Percentiles rank a stretch among this genome's conserved stretches.
Evolutionary conservation across 2,797 vertebrate species (phyloP).

Genomic region (Distichodus sexfasciatus): DNA sequence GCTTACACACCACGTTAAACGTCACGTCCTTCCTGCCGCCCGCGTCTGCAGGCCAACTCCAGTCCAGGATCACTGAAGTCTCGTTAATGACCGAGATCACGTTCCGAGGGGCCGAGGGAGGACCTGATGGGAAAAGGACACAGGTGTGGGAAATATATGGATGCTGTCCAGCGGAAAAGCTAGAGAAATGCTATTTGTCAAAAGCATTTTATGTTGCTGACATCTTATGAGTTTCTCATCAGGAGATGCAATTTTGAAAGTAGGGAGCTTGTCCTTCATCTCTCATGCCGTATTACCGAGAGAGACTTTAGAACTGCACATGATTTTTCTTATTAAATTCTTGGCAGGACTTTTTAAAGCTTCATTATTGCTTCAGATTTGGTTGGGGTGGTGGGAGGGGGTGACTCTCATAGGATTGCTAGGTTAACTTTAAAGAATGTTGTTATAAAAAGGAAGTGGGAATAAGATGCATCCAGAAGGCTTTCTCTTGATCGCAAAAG

Average conservation of each 20-base stretch:
- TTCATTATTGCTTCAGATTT: conserved; percentile 17
- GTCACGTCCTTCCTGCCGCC: conserved; percentile 90
- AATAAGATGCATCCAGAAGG: conserved; percentile 10
- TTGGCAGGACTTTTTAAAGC: conserved; percentile 13
- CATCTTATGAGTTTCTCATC: too few relatives aligned
- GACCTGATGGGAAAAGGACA: conserved; percentile 73
- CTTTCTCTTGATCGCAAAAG: conserved; percentile 43
- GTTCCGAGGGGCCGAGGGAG: conserved; percentile 90
- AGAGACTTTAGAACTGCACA: conserved; percentile 13
- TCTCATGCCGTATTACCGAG: conserved; percentile 11
- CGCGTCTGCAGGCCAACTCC: conserved; percentile 93
- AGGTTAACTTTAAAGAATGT: conserved; percentile 35
- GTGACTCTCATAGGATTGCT: conserved; percentile 4
- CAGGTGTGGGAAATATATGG: background rate
- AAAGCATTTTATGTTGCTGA: too few relatives aligned
- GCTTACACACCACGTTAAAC: conserved; percentile 93
- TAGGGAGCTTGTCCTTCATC: conserved; percentile 14
- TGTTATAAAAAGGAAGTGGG: conserved; percentile 19
- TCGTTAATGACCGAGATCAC: conserved; percentile 98
- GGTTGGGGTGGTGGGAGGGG: background rate
- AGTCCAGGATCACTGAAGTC: conserved; percentile 97
- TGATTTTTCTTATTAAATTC: conserved; percentile 22
- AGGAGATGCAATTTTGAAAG: background rate
- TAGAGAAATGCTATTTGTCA: too few relatives aligned
- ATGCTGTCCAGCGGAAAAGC: too few relatives aligned